Conservation (phyloP, 2,113 vertebrate species). For the Mystacornis crossleyi region DNA sequence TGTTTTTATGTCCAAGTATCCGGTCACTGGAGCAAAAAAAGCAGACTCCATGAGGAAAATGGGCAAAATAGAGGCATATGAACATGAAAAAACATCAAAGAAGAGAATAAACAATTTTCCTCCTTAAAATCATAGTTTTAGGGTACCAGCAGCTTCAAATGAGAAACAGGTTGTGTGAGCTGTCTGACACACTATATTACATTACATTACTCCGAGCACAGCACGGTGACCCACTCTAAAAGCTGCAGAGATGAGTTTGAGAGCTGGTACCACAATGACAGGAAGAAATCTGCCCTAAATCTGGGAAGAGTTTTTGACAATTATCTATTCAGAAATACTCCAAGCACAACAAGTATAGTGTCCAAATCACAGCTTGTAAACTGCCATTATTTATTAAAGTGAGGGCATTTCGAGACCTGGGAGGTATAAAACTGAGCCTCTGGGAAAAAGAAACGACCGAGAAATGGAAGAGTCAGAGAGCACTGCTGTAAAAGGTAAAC, state of each 20-base stretch:
- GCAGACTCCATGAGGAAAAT: not conserved
- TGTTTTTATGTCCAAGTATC: not conserved
- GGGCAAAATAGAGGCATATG: not conserved
- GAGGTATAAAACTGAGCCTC: not conserved
- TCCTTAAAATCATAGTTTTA: not conserved
- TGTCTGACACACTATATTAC: not conserved
- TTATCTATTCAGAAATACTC: slow-evolving; percentile 23
- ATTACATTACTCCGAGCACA: not conserved
- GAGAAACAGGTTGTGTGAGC: not conserved
- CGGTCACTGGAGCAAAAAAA: not conserved
- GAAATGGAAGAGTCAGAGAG: not conserved
- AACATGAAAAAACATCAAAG: not conserved
- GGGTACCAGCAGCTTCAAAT: not conserved
- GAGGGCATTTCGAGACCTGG: not conserved
- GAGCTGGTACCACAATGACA: not conserved
- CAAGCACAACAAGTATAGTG: not conserved
- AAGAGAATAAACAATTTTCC: not conserved
- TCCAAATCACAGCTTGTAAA: not conserved
- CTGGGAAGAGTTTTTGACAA: not conserved
- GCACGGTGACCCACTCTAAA: accelerated
- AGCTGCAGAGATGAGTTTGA: not conserved
- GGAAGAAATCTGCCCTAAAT: not conserved
- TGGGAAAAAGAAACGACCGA: not conserved
- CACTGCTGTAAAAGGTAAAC: not conserved
- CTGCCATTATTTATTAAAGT: not conserved